Conservation (phyloP, 2,113 vertebrate species). For the Onychostoma macrolepis region DNA sequence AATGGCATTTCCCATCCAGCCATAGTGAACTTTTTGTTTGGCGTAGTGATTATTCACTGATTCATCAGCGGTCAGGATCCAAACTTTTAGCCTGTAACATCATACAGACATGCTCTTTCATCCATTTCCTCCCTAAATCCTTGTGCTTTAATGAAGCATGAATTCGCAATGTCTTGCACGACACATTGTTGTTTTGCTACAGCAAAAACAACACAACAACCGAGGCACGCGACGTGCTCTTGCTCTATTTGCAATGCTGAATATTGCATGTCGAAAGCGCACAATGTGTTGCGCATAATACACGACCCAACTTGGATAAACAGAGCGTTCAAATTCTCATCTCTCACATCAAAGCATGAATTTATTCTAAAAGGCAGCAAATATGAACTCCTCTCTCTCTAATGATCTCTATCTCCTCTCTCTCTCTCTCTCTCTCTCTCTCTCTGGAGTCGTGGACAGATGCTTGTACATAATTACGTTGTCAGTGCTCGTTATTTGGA, state of each 20-base stretch:
- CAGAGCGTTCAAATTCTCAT: conserved; percentile 64
- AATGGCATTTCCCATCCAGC: too few relatives aligned
- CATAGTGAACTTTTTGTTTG: neutral
- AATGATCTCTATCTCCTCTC: conserved; percentile 72
- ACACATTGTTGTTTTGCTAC: conserved; percentile 46
- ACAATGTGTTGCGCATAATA: conserved; percentile 66
- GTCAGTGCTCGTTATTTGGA: conserved; percentile 95
- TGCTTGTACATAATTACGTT: conserved; percentile 99
- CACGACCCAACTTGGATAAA: conserved; percentile 63
- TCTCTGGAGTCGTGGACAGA: conserved; percentile 91
- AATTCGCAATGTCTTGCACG: neutral
- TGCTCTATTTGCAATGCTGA: conserved; percentile 62
- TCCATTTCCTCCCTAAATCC: neutral
- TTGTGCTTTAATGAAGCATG: neutral
- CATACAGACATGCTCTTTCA: neutral
- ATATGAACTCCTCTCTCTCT: conserved; percentile 69
- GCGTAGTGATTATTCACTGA: neutral
- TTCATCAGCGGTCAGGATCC: neutral
- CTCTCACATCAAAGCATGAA: conserved; percentile 65
- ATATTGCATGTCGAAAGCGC: conserved; percentile 61
- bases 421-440: conserved; percentile 73
- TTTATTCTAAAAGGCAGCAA: conserved; percentile 73
- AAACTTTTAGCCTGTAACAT: neutral
- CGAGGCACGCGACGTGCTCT: conserved; percentile 45
- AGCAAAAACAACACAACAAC: conserved; percentile 52